Evolutionary conservation across 2,888 invertebrate genomes (phyloP), one percentile per base, ranked within the genome.

Genomic region (Lithophane ornitopus): DNA sequence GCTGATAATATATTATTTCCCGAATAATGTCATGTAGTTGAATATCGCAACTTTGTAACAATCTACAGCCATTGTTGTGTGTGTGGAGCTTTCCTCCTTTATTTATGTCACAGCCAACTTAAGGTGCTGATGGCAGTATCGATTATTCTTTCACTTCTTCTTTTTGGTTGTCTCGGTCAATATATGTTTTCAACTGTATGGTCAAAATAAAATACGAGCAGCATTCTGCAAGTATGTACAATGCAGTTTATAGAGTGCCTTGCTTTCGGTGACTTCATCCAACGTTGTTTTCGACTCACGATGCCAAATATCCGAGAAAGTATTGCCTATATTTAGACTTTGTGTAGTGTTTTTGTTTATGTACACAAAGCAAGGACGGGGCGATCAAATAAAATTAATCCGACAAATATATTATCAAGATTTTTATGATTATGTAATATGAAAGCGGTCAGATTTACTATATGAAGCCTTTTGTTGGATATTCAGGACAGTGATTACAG

Each of bases 281-380:
- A 80, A 88, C 71, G 84, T 87, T 91, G 91, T 92, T 91, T 91
- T 92, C 87, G 77, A 76, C 67, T 86, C 73, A 70, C 83, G 87
- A 85, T 92, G 92, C 92, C 92, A 93, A 92, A 88, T 89, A 89
- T 88, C 85, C 84, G 88, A 90, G 91, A 93, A 92, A 92, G 90
- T 91, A 88, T 89, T 89, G 87, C 87, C 91, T 92, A 92, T 89
- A 91, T 92, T 89, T 92, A 93, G 90, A 88, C 82, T 85, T 78
- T 79, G 78, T 82, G 78, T 74, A 76, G 59, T 68, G 71, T 78
- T 84, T 78, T 85, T 81, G 81, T 87, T 90, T 86, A 88, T 88
- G 70, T 81, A 86, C 84, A 80, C 78, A 88, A 82, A 84, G 86
- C 88, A 90, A 90, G 89, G 89, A 88, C 90, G 84, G 76, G 46